Evolutionary conservation across 1,140 invertebrate genomes (phyloP), one percentile per base, ranked within the genome.

Genomic region (Andricus grossulariae): DNA sequence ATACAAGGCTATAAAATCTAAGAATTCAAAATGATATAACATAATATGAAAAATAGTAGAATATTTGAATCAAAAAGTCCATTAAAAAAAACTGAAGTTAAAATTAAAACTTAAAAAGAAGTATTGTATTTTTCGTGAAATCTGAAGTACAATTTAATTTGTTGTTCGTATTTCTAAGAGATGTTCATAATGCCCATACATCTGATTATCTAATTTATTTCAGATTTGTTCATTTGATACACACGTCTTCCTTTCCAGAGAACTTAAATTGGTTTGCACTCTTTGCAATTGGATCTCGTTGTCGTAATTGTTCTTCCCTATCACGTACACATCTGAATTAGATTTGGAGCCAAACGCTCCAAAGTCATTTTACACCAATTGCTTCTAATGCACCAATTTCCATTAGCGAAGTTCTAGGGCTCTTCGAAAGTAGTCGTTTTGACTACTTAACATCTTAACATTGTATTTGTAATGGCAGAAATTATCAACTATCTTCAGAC

Each of bases 301-400:
- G 60, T n/a, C 32, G 60, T 66, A 66, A 66, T 66, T 45, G 60
- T 66, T 66, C 60, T 66, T 66, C 7, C 60, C 25, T 39, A 66
- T 66, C 60, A 66, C 60, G 60, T 66, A 39, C 60, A 66, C 12
- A 66, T 66, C 15, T 25, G n/a, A 66, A 66, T 66, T 32, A 25
- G 39, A 66, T 66, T 39, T 32, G 13, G n/a, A 66, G 39, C 32
- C 16, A 66, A 66, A 66, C 32, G 39, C 25, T 39, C 60, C 16
- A 5, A 66, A 66, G 21, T 66, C 21, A 66, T 66, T 66, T 66
- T 10, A 7, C 60, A 39, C 3, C 25, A n/a, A 39, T 66, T 66
- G 25, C 16, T 66, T 66, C 8, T 39, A 39, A 45, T 45, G 39
- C 39, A 45, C 39, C 39, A 45, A 45, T 45, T 7, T 11, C 39